These are phyloP conservation scores for Pandion haliaetus DNA, from an alignment of 2,113 vertebrate genomes.

Conservation along the genomic window DNA sequence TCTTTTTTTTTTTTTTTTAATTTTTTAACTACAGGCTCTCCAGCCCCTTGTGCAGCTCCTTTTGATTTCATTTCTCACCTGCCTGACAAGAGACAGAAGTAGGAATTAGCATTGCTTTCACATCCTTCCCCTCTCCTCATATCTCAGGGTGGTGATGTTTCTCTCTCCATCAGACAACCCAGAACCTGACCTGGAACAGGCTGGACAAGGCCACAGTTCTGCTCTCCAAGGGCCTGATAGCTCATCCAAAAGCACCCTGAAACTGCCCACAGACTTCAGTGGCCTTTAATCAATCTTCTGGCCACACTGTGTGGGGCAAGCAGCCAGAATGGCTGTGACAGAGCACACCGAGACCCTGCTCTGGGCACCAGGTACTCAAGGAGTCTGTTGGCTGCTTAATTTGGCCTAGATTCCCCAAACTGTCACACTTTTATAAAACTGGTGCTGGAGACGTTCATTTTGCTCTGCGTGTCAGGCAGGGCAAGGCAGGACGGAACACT, in stretches of 20 bases:
- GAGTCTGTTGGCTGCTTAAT: background rate
- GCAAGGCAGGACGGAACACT: background rate
- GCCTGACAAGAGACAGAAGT: constrained; percentile 12
- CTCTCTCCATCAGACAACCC: background rate
- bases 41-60: background rate
- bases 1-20: too few species aligned
- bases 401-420: background rate
- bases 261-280: background rate
- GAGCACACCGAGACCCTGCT: background rate
- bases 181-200: background rate
- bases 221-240: background rate
- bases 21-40: background rate
- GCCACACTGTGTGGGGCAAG: background rate
- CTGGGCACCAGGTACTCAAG: background rate
- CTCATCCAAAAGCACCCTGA: background rate
- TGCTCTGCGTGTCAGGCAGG: background rate
- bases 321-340: background rate
- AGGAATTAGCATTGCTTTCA: constrained; percentile 32
- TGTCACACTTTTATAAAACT: background rate
- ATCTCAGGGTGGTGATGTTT: background rate
- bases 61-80: background rate
- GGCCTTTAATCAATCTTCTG: background rate
- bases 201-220: background rate
- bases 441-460: background rate
- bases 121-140: background rate